Conservation (phyloP, 2,113 vertebrate genomes). For the Gopherus flavomarginatus region DNA sequence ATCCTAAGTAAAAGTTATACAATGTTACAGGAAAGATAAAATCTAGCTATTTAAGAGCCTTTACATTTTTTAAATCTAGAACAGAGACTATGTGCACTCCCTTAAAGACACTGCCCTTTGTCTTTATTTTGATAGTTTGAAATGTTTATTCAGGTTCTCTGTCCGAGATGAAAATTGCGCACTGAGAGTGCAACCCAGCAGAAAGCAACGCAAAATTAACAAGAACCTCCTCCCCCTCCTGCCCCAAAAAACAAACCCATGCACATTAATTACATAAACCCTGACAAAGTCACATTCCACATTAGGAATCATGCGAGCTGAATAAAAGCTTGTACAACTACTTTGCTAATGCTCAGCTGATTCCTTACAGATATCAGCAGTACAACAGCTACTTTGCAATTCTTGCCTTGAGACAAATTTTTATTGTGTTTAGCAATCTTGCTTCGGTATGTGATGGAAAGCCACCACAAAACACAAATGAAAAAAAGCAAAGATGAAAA, state of each 20-base stretch:
- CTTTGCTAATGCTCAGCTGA: slow-evolving; percentile 10
- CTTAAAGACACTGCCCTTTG: slow-evolving; percentile 49
- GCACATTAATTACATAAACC: slow-evolving; percentile 3
- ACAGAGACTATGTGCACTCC: slow-evolving; percentile 7
- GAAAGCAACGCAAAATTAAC: background rate
- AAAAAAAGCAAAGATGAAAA: background rate
- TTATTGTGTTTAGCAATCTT: background rate
- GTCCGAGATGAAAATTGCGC: slow-evolving; percentile 25
- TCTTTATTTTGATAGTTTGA: background rate
- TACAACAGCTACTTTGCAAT: background rate
- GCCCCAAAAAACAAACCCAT: background rate
- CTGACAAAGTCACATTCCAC: background rate
- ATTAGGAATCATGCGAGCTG: background rate
- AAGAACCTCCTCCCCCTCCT: background rate
- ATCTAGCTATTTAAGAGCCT: slow-evolving; percentile 45
- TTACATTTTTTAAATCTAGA: slow-evolving; percentile 34
- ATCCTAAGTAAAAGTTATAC: background rate
- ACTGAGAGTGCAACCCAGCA: background rate
- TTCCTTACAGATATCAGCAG: background rate
- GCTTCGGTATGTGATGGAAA: background rate
- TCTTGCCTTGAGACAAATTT: background rate
- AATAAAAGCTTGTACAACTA: background rate
- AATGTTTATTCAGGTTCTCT: slow-evolving; percentile 30
- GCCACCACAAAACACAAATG: background rate
- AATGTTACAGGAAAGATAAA: slow-evolving; percentile 48